A percentile compares a stretch with the other conserved stretches of the same genome.
Conservation (phyloP, 2,797 vertebrate genomes). For the Acrossocheilus fasciatus region DNA sequence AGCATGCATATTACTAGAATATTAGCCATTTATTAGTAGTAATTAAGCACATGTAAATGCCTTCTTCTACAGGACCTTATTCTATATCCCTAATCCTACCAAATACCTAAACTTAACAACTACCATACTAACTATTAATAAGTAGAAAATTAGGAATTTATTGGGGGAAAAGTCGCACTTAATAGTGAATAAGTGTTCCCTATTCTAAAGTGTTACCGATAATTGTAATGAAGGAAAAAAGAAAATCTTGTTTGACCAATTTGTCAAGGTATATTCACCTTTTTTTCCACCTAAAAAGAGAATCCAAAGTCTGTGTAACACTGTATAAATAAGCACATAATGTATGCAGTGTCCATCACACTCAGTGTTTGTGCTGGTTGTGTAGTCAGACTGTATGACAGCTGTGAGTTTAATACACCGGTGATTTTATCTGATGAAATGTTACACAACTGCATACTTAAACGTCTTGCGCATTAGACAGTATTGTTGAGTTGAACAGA, state of each 20-base stretch:
- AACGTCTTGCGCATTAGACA: neutral
- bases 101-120: too few species aligned
- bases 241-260: neutral
- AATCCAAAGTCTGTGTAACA: neutral
- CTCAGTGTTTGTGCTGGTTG: neutral
- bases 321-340: neutral
- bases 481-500: neutral
- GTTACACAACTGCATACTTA: neutral
- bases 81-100: too few species aligned
- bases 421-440: conserved; percentile 8
- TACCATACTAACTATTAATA: too few species aligned
- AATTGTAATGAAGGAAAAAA: neutral
- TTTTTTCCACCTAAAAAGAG: neutral
- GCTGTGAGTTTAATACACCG: conserved; percentile 8
- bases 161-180: too few species aligned
- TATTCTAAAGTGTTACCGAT: too few species aligned
- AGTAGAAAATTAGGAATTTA: too few species aligned
- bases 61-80: too few species aligned
- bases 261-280: neutral
- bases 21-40: too few species aligned
- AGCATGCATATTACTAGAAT: too few species aligned
- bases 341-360: neutral
- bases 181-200: too few species aligned
- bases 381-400: neutral
- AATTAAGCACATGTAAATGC: too few species aligned